phyloP scores from a whole-genome alignment of 2,797 vertebrate genomes.

The Neomorphus geoffroyi region DNA sequence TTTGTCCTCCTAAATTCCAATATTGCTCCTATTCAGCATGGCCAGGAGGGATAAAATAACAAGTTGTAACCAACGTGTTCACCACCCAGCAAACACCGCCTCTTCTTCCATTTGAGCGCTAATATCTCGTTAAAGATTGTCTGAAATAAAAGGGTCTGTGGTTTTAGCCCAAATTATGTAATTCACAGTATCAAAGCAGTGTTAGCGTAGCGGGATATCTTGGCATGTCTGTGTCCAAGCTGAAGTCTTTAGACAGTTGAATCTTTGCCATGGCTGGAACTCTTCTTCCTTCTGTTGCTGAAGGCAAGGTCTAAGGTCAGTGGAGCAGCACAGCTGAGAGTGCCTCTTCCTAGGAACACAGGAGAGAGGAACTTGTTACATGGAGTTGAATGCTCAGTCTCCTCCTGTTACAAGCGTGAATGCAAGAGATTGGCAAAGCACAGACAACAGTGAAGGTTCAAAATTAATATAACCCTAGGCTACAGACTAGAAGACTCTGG shows the following conservation, averaged over 20 bases:
- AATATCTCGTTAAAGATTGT: neutral
- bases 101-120: neutral
- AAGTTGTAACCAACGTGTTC: neutral
- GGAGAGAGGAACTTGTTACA: neutral
- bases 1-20: neutral
- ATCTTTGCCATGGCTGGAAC: neutral
- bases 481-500: neutral
- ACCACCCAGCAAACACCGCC: neutral
- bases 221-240: neutral
- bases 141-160: neutral
- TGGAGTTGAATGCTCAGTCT: neutral
- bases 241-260: neutral
- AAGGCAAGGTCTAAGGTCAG: neutral
- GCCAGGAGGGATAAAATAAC: neutral
- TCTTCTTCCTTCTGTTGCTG: neutral
- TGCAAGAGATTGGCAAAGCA: neutral
- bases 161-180: neutral
- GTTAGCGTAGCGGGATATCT: neutral
- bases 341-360: neutral
- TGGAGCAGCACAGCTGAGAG: neutral
- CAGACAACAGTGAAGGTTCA: neutral
- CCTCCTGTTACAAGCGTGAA: neutral
- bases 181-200: neutral
- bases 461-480: neutral
- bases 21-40: neutral